Base-by-base conservation (phyloP, 1,140 invertebrate genomes). In the Araneus ventricosus region DNA sequence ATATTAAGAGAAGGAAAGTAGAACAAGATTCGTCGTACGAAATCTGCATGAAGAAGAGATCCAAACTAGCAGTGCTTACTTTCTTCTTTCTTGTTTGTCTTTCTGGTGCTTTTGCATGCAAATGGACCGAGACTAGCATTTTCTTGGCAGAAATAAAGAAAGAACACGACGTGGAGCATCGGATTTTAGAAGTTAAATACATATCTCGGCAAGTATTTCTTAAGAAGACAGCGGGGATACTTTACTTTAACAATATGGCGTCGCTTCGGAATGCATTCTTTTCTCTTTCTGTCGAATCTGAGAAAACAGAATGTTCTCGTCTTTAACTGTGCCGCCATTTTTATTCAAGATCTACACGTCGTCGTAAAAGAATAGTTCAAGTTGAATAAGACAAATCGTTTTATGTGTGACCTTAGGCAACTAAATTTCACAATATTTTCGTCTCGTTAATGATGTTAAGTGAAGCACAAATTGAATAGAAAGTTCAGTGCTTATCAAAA, bases 111-210 rank as follows among this genome's bases (percentile, higher is more conserved):
- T 75, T 37, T 75, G 17, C 70, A 75, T 75, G 34, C 30, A 75
- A 75, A 75, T 75, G 70, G 34, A 75, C 70, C 22, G 30, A 37
- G 67, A 75, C 30, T 75, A 30, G 70, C 70, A 34, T 20, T 37
- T 75, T 75, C 70, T 30, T 3, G 5, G 14, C 30, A 6, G 70
- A 37, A 37, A 75, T 34, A 37, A 52, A 34, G 30, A 75, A 75
- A 34, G 24, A 67, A n/a, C 63, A 67, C 0, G 63, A 4, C n/a
- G n/a, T n/a, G 63, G 27, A 67, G 30, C 34, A 17, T 75, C 30
- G 70, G 70, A 75, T 75, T 75, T 75, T 75, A 5, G 70, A 75
- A 75, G 70, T 20, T 67, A 75, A 75, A 30, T 75, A 75, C 30
- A 75, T 75, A 75, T 75, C 34, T 75, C 20, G 30, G 30, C 4